A percentile compares a stretch with the other conserved stretches of the same genome.
These are phyloP conservation scores for Argyrosomus japonicus DNA, from an alignment of 2,113 vertebrate genomes.

Conservation along the genomic window DNA sequence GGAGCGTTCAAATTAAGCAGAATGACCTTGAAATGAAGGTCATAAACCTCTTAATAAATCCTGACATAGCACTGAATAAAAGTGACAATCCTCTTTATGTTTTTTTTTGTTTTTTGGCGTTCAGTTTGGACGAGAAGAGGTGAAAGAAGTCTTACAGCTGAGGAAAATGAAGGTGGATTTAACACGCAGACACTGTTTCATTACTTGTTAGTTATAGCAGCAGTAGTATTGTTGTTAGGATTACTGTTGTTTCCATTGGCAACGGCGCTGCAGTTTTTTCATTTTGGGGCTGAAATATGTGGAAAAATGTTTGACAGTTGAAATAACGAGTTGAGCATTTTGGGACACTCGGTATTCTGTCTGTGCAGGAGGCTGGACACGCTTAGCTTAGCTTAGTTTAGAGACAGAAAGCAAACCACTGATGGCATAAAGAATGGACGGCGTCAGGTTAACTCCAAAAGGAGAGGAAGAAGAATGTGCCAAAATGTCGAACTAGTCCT, in stretches of 20 bases:
- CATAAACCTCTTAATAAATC: not conserved
- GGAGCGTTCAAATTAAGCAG: constrained; percentile 24
- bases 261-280: not conserved
- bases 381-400: not conserved
- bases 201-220: not conserved
- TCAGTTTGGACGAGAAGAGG: constrained; percentile 5
- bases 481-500: too few species aligned
- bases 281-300: not conserved
- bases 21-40: constrained; percentile 24
- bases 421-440: too few species aligned
- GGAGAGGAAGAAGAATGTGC: too few species aligned
- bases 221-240: not conserved
- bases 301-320: not conserved
- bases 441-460: too few species aligned
- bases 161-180: constrained; percentile 35
- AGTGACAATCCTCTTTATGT: constrained; percentile 19
- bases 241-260: not conserved
- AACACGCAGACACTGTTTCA: not conserved
- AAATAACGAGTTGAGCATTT: not conserved
- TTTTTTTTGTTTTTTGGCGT: not conserved
- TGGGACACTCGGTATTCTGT: too few species aligned
- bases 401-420: not conserved
- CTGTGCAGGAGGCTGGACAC: not conserved
- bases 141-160: not conserved
- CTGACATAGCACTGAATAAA: not conserved